Evolutionary conservation across 2,113 vertebrate genomes (phyloP), one percentile per base, ranked within the genome.

Genomic region (Atlantisia rogersi): DNA sequence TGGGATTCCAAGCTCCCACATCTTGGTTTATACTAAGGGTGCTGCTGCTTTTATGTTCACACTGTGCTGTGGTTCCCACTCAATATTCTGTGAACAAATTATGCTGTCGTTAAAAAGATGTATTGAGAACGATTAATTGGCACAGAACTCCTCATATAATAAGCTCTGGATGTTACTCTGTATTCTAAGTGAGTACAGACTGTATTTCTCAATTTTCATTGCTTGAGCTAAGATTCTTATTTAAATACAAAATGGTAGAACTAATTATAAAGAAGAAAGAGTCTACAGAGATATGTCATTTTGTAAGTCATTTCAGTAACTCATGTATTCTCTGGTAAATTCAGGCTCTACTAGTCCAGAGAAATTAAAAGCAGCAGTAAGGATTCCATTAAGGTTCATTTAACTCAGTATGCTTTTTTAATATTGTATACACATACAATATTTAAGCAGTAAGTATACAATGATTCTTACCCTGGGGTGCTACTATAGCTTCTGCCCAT

Each of bases 21-120:
- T 87, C 83, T 82, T 95, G 90, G 80, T 86, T 94, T 74, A 62
- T 31, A 32, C 84, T 86, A 88, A 90, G 87, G 22, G 67, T 93
- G 73, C 76, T 80, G 58, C 80, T 80, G 62, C 80, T 94, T 95
- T 96, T 86, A 76, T 87, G 74, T 32, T 93, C 94, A 94, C 48
- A 53, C 62, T 85, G 90, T 92, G 91, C 92, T 82, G 85, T 67
- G 78, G 60, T 96, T 94, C 81, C 91, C 80, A 64, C 77, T 80
- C 84, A 48, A 3, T 17, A 87, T 88, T 82, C 94, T 63, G 42
- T 25, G 70, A 93, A 18, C 76, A 88, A 95, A 92, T 95, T 92
- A 88, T 52, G 64, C 59, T 93, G 79, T 83, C 90, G 86, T 81
- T 83, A 83, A 75, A 81, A 80, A 75, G 76, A 87, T 31, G 25